A percentile compares a stretch with the other conserved stretches of the same genome.
phyloP scores from a whole-genome alignment of 2,113 vertebrate genomes.

The Physeter macrocephalus region DNA sequence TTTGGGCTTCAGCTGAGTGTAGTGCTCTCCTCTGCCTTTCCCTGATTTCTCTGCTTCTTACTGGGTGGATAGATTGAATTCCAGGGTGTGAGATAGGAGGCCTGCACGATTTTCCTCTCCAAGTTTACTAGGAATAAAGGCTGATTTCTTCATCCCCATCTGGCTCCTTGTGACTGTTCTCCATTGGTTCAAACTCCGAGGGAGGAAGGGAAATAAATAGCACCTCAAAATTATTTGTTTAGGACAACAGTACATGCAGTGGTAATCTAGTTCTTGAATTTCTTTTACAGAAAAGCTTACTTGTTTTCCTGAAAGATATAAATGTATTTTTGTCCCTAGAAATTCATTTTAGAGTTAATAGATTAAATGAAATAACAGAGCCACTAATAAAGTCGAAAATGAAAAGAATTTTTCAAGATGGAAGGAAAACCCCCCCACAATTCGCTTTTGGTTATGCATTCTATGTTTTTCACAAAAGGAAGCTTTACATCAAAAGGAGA shows the following conservation, averaged over 20 bases:
- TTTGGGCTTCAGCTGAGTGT: not conserved
- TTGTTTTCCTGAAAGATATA: not conserved
- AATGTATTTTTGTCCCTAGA: not conserved
- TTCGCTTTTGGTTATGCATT: not conserved
- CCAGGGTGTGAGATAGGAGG: not conserved
- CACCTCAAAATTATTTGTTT: not conserved
- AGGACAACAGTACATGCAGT: not conserved
- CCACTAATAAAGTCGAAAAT: not conserved
- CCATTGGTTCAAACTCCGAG: not conserved
- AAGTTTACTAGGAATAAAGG: not conserved
- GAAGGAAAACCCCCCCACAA: not conserved
- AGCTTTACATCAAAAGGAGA: not conserved
- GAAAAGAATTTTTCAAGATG: not conserved
- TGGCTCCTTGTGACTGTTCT: not conserved
- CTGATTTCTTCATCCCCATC: not conserved
- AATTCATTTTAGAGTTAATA: conserved; percentile 2
- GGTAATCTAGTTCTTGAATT: not conserved
- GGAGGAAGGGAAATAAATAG: not conserved
- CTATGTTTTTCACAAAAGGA: not conserved
- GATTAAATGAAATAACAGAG: not conserved
- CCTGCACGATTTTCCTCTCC: not conserved
- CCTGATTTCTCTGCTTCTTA: not conserved
- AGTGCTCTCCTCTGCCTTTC: not conserved
- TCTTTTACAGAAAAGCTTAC: not conserved
- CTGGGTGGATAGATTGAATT: not conserved